Evolutionary conservation across 2,113 vertebrate genomes (phyloP), one percentile per base, ranked within the genome.

Genomic region (Desmodus rotundus): DNA sequence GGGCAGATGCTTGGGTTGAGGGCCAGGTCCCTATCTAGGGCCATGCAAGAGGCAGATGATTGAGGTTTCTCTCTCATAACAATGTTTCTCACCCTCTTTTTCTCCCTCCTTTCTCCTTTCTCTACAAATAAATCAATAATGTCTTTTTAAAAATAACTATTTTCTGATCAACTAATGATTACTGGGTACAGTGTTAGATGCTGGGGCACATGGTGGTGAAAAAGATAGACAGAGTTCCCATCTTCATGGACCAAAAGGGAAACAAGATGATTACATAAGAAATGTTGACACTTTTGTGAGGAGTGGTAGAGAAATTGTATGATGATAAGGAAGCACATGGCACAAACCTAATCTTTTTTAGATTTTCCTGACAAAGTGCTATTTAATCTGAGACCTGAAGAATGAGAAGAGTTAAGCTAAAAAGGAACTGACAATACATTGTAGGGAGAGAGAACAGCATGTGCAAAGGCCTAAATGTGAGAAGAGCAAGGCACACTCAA

Each of bases 381-480:
- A 28, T 61, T 12, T 61, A 28, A 11, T 28, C 58, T 28, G 58
- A 61, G 63, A 94, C 41, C 73, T 70, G 47, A 85, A 73, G 70
- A 91, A 91, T 41, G 7, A 87, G 45, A 93, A 38, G 94, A 87
- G 43, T 16, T 70, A 68, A 84, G 36, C 96, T 85, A 91, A 68
- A 76, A 84, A 93, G 77, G 72, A 65, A 63, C 43, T 33, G 50
- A 43, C 94, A 92, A 52, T 74, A 13, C 65, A 45, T 47, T 89
- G 95, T 61, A 36, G 70, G 81, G 68, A 54, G 36, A 72, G 36
- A 88, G 76, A 87, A 74, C 50, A 85, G 52, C 3, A 28, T 12
- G 67, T 73, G 77, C 73, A 43, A 52, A 96, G 90, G 36, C 43
- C 54, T 45, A 74, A 61, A 24, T 45, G 26, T 70, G 58, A 89